Evolutionary conservation across 2,113 vertebrate genomes (phyloP), one percentile per base, ranked within the genome.

Genomic region (Mus pahari): DNA sequence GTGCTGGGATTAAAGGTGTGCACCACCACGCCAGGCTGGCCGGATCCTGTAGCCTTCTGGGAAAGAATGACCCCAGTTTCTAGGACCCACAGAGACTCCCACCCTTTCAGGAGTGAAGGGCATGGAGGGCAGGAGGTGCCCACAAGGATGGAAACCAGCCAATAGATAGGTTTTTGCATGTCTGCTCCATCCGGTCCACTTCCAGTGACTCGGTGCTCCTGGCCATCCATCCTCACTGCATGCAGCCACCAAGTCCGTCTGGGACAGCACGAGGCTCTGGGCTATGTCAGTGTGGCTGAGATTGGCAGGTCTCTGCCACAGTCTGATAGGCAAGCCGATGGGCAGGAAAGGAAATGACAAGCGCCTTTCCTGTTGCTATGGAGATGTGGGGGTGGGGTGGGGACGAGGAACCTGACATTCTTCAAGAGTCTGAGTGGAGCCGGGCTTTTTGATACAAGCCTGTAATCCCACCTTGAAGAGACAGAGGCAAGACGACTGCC

Each of bases 311-410:
- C 68, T 60, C 62, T 77, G 55, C 45, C 92, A 42, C 92, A 66
- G 79, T 42, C 88, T 22, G 89, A 36, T 12, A 10, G 83, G 33
- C 66, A 60, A 58, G 88, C 79, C 64, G 75, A 89, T 79, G 39
- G 90, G 82, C 82, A 94, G 96, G 88, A 97, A 97, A 94, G 96
- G 88, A 97, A 97, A 66, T 94, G 62, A 68, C 82, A 64, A 78
- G 86, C 6, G 48, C 78, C 42, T 9, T 94, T 92, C 22, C 82
- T 45, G 95, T 97, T 96, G 45, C 96, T 91, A 82, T 28, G 97
- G 96, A 96, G 89, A 98, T 24, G 0, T 0, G 13, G 3, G 4
- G 84, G 90, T 64, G 12, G 75, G 53, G 73, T 74, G 64, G 90
- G 39, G 90, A 90, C n/a, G 62, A 53, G 36, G 53, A 73, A 10